Base-by-base conservation (phyloP, 1,140 invertebrate genomes). In the Pseudomyrmex gracilis region DNA sequence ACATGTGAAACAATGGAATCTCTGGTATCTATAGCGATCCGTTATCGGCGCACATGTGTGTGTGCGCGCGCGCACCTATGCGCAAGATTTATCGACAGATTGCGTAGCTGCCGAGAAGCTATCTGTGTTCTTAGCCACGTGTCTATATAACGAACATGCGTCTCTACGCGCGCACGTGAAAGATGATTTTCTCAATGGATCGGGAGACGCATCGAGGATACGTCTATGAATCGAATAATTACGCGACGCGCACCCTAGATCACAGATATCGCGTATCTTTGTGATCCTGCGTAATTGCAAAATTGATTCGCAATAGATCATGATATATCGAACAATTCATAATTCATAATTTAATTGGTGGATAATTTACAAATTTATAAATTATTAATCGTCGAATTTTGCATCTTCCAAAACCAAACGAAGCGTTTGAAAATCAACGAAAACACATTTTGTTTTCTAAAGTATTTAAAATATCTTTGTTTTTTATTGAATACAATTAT, bases 161-260 rank as follows among this genome's bases (percentile, higher is more conserved):
- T 82, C 80, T 85, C 82, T 85, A 67, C 63, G 68, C 60, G 71
- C 58, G 71, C 71, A 87, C 85, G 85, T 87, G 86, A 78, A 80
- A 49, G 43, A 73, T 34, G 34, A 34, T 61, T 87, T 87, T 8
- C 55, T 74, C 67, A 87, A 87, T 84, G 86, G 47, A 47, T 34
- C 22, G 7, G 60, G 58, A 73, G 34, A 2, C 47, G 34, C 55
- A 47, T 7, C 5, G 34, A 57, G 13, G 7, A 15, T 58, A 43
- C 53, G 73, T 53, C 57, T 57, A 78, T 84, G 68, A 86, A 78
- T 80, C 63, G 55, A 83, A 76, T 3, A n/a, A 43, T 66, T 60
- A 58, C 43, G 10, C 57, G 47, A 45, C 49, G 47, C 49, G 47
- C 13, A 53, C 20, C 34, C 34, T 66, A 17, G 13, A 34, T 58